Evolutionary conservation across 2,113 vertebrate species (phyloP).

Genomic region (Chroicocephalus ridibundus): DNA sequence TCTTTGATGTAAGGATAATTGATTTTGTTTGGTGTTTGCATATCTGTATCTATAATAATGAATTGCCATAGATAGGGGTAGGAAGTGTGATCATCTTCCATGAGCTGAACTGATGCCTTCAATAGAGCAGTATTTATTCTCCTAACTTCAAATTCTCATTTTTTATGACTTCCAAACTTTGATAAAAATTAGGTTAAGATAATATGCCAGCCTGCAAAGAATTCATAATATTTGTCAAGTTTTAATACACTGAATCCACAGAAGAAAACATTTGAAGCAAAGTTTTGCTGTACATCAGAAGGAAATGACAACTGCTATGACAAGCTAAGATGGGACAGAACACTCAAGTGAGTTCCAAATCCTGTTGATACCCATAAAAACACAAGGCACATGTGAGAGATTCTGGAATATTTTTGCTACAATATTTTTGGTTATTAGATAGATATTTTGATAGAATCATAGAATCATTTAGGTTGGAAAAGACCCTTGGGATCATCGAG

Average conservation of each 20-base stretch:
- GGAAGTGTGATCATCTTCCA: not conserved
- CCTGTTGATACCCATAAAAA: not conserved
- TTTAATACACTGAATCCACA: not conserved
- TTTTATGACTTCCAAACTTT: not conserved
- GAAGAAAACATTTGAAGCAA: not conserved
- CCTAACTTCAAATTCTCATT: not conserved
- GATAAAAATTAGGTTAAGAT: not conserved
- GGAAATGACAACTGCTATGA: not conserved
- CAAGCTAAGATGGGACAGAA: not conserved
- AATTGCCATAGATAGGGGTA: not conserved
- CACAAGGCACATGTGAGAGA: not conserved
- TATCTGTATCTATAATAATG: not conserved
- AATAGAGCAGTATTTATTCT: not conserved
- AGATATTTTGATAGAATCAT: not conserved
- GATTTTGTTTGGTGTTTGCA: not conserved
- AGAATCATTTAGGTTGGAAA: no score
- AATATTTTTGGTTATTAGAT: not conserved
- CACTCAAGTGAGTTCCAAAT: not conserved
- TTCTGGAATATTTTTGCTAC: not conserved
- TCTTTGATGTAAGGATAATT: not conserved
- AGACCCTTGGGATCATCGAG: no score
- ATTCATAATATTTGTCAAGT: not conserved
- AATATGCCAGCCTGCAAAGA: not conserved
- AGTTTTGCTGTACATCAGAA: not conserved
- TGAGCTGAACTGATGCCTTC: not conserved